Base-by-base conservation (phyloP, 2,113 vertebrate species). In the Syngnathoides biaculeatus region DNA sequence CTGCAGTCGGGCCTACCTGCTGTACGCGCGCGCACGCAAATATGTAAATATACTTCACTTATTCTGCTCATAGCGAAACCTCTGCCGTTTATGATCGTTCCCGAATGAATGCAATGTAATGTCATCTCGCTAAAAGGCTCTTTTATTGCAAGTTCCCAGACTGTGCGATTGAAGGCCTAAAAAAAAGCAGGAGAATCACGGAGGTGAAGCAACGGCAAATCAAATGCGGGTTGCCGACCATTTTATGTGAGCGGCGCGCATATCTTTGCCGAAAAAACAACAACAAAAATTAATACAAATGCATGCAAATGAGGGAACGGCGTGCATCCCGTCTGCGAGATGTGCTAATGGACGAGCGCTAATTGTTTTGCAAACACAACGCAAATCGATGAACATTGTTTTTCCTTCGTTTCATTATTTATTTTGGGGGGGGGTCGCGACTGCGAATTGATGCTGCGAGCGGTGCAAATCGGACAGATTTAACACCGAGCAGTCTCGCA, bases 291-390 rank as follows among this genome's bases (percentile, higher is more conserved):
- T 35, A 35, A 35, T 35, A 35, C 30, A 10, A 52, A 52, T 52
- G 3, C 22, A 38, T 62, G 39, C 40, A 83, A 83, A 80, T 87
- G 79, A 84, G 68, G 66, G 73, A 68, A 87, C 89, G 86, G 86
- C 80, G 77, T 84, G 70, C 89, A 86, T 89, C 87, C 89, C 92
- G 91, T 93, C 93, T 83, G 90, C 84, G 83, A 76, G 88, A 89
- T 79, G 81, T 92, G 89, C 89, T 86, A 92, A 92, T 82, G 90
- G 85, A 82, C 88, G 90, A 86, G 87, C 89, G 86, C 88, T 91
- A 92, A 92, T 93, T 92, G 93, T 84, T 86, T 82, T 40, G 27
- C 89, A 89, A 88, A 90, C 84, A 67, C 62, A 24, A 73, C 56
- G 62, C 65, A 70, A 61, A 82, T 77, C 74, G 75, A 79, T 78